Evolutionary conservation across 2,888 invertebrate genomes (phyloP), one percentile per base, ranked within the genome.

Genomic region (Scelioninae gen. 1): DNA sequence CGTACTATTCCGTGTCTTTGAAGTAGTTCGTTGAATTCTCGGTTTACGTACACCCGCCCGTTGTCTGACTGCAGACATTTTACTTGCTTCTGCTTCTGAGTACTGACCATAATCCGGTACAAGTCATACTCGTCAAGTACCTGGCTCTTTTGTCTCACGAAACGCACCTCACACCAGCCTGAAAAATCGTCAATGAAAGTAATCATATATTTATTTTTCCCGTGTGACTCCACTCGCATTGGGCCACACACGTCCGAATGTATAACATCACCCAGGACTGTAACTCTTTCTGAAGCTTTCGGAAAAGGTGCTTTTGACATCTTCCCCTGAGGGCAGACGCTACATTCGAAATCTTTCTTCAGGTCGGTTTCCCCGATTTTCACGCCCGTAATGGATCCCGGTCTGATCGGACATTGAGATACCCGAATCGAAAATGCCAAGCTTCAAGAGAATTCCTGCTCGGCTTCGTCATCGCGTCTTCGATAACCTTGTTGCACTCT

Each of bases 111-210:
- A 51, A 49, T 62, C 43, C 82, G 78, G 53, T 65, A 86, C 3
- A 74, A 79, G 11, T 84, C 78, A 31, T 86, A 85, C 53, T 68
- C 68, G 3, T 56, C 23, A 1, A 56, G 6, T 5, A 47, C 58
- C n/a, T 69, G 15, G 7, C 47, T 15, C 32, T 66, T 66, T 1
- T 47, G 45, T 5, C 68, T 80, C n/a, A 87, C 29, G 49, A 85
- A 85, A 11, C 82, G 75, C 8, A 87, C 86, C 15, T 85, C 81
- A 34, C 85, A 84, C 85, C 85, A 87, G n/a, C 87, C 60, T 4
- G 84, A 71, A 55, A 47, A 58, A 43, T 88, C 87, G 60, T 88
- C 87, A 7, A 87, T 86, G 40, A 88, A 88, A 1, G 86, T 86
- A 5, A 86, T 60, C 31, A 88, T 85, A 72, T 87, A 88, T 32